phyloP scores from a whole-genome alignment of 2,797 vertebrate species.

The Ptychadena robeensis region DNA sequence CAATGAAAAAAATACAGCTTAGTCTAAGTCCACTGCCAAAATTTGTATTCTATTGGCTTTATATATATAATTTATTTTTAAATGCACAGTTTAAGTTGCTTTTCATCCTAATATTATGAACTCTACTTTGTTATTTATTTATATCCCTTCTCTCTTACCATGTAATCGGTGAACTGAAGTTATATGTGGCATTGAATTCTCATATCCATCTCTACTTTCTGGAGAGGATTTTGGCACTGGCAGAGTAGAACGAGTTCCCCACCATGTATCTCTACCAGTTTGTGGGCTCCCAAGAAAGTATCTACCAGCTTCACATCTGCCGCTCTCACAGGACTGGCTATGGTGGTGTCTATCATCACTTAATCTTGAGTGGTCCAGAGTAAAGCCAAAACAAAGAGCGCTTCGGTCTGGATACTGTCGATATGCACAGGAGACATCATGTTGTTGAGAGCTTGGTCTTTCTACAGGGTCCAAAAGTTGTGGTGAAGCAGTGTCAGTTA shows the following conservation, averaged over 20 bases:
- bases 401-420: constrained; percentile 82
- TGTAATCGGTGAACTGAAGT: constrained; percentile 85
- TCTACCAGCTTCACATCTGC: constrained; percentile 89
- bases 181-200: constrained; percentile 84
- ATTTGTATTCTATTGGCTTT: too few species aligned
- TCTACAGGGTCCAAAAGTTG: constrained; percentile 87
- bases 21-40: too few species aligned
- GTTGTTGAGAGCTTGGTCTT: constrained; percentile 75
- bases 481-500: constrained; percentile 88
- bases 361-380: constrained; percentile 83
- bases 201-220: constrained; percentile 85
- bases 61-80: too few species aligned
- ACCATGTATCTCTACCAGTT: constrained; percentile 85
- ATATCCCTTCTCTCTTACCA: constrained; percentile 77
- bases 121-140: neutral
- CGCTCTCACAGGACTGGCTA: constrained; percentile 84
- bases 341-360: constrained; percentile 83
- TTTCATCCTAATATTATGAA: too few species aligned
- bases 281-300: constrained; percentile 90
- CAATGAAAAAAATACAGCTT: too few species aligned
- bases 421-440: constrained; percentile 86
- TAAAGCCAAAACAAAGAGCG: constrained; percentile 83
- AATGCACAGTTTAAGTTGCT: too few species aligned
- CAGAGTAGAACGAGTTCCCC: constrained; percentile 82
- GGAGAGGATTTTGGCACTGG: constrained; percentile 84